Conservation (phyloP, 2,113 vertebrate genomes). For the Pithys albifrons region DNA sequence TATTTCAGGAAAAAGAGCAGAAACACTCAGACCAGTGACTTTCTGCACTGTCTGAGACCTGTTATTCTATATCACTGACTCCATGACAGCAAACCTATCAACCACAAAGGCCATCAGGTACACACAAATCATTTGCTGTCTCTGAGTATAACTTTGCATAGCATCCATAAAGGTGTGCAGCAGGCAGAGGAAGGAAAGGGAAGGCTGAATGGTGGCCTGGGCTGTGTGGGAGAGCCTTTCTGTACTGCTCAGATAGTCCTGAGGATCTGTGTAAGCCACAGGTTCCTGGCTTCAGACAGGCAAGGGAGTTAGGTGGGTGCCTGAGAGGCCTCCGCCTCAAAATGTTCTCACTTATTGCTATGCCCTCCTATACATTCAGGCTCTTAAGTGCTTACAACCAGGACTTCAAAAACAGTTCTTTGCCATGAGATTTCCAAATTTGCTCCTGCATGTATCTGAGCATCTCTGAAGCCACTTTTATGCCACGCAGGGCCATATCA, state of each 20-base stretch:
- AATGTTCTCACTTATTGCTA: background rate
- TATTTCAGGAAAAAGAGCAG: background rate
- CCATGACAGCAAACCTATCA: background rate
- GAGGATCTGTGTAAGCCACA: background rate
- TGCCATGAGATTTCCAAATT: background rate
- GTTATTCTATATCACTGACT: background rate
- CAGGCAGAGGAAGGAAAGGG: background rate
- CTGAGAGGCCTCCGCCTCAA: background rate
- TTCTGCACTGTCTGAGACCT: background rate
- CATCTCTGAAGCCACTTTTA: background rate
- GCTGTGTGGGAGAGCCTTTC: background rate
- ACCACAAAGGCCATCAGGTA: too few relatives aligned
- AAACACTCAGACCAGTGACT: background rate
- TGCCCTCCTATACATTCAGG: background rate
- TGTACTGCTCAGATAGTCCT: background rate
- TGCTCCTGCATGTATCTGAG: background rate
- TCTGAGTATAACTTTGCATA: background rate
- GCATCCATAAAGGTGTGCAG: accelerated
- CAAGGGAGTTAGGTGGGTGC: background rate
- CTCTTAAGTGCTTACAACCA: background rate
- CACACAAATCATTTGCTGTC: background rate
- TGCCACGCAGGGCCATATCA: accelerated
- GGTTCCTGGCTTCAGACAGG: too few relatives aligned
- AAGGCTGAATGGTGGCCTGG: background rate
- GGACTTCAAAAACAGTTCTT: background rate